phyloP scores from a whole-genome alignment of 2,113 vertebrate genomes.

The Theropithecus gelada region DNA sequence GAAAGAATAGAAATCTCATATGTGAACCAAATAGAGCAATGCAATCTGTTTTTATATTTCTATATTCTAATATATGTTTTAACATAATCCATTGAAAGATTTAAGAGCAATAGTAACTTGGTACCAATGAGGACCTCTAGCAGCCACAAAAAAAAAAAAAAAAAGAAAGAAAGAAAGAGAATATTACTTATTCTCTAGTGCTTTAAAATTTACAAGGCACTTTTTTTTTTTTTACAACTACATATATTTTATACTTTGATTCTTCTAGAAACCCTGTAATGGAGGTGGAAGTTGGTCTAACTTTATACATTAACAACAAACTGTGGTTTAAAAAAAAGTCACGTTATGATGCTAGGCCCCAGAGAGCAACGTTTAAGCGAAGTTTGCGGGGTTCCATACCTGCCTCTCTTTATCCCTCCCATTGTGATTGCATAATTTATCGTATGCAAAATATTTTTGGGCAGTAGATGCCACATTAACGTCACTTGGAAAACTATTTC shows the following conservation, averaged over 20 bases:
- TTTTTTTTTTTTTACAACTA: neutral
- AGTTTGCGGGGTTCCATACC: accelerated
- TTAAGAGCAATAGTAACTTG: neutral
- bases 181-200: neutral
- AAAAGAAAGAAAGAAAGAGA: neutral
- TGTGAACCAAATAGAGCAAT: neutral
- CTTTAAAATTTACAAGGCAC: neutral
- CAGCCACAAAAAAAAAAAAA: too few species aligned
- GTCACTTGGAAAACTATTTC: neutral
- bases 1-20: neutral
- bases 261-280: neutral
- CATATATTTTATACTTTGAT: neutral
- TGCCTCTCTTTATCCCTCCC: neutral
- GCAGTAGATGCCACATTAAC: too few species aligned
- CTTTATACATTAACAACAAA: neutral
- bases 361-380: neutral
- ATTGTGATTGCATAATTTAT: neutral
- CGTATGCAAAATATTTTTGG: neutral
- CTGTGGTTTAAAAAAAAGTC: accelerated
- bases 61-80: neutral
- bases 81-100: neutral
- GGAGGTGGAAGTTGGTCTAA: too few species aligned
- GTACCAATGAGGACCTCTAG: neutral
- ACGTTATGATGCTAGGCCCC: too few species aligned
- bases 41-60: neutral